phyloP scores from a whole-genome alignment of 2,888 invertebrate species.

The Noctua janthina region DNA sequence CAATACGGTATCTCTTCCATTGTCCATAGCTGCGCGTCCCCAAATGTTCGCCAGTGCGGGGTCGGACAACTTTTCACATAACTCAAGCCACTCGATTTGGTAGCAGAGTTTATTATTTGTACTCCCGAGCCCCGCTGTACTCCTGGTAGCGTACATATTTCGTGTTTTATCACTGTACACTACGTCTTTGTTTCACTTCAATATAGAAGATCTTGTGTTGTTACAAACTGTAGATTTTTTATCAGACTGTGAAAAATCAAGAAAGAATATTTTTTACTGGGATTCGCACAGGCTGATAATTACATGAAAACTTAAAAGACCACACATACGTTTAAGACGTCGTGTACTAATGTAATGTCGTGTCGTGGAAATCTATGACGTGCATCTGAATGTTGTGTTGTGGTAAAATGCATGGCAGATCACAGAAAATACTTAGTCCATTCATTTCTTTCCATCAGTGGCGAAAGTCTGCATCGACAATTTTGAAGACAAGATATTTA shows the following conservation, averaged over 20 bases:
- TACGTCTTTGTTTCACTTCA: conserved; percentile 77
- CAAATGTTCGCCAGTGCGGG: conserved; percentile 76
- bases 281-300: background rate
- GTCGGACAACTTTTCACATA: conserved; percentile 88
- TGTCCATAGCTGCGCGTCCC: conserved; percentile 68
- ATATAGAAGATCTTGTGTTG: conserved; percentile 61
- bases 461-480: background rate
- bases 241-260: background rate
- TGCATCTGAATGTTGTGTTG: background rate
- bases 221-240: conserved; percentile 41
- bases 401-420: background rate
- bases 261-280: background rate
- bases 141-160: conserved; percentile 74
- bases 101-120: conserved; percentile 88
- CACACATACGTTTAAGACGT: background rate
- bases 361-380: background rate
- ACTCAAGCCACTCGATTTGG: conserved; percentile 89
- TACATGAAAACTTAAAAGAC: background rate
- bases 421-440: background rate
- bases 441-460: background rate
- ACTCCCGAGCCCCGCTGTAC: conserved; percentile 73
- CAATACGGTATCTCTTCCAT: conserved; percentile 69
- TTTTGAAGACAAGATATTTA: background rate
- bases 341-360: no score
- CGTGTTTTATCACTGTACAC: conserved; percentile 78